Base-by-base conservation (phyloP, 2,113 vertebrate species). In the Sclerurus mexicanus region DNA sequence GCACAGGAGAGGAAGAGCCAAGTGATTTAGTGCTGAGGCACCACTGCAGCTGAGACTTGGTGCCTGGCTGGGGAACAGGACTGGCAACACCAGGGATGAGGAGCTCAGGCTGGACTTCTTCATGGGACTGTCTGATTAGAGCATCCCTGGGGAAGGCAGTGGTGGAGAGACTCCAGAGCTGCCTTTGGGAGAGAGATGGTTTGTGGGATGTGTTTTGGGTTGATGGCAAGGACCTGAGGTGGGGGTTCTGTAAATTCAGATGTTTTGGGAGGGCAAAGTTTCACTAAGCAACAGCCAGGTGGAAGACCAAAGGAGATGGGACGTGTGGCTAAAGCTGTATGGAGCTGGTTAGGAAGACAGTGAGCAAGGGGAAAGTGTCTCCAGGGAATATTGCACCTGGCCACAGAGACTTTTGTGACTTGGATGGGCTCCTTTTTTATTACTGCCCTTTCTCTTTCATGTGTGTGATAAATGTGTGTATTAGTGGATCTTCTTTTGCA, bases 201-300 rank as follows among this genome's bases (percentile, higher is more conserved):
- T 71, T 59, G 30, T 17, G 17, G 74, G 55, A 77, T 28, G 8
- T 33, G 23, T 19, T 89, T 84, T 42, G 25, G 8, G 13, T 50
- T 77, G 52, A 53, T 37, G 35, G 22, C 8, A 55, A 83, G 30
- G 72, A 44, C 15, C 39, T 33, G 46, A 15, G 39, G 3, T 2
- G 42, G 27, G 22, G 4, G 2, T 64, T 33, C 15, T 59, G 10
- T 25, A 62, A 74, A 63, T 47, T 64, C 22, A n/a, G 35, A 5
- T 59, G 39, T 58, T 86, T 81, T 19, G 22, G 28, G 16, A 75
- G 14, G 20, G 5, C 35, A 28, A 55, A 59, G 18, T 42, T 63
- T 74, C 0, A 0, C 9, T 30, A 39, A 44, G 21, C 0, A 5
- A 18, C 40, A 82, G 33, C 25, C 28, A 78, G 12, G 19, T 7